Conservation (phyloP, 2,113 vertebrate genomes). For the Puntigrus tetrazona region DNA sequence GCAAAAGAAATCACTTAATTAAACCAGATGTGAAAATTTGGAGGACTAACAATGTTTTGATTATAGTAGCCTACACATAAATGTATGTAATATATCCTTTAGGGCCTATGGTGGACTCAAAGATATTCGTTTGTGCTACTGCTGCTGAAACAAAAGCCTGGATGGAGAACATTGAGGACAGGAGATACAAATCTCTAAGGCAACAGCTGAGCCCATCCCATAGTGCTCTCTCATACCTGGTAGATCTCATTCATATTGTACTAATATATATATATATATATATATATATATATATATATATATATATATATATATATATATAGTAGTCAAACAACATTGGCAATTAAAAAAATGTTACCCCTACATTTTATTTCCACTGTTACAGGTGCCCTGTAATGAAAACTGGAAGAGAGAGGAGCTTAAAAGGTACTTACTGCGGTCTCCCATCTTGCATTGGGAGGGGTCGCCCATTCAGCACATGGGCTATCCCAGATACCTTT, state of each 20-base stretch:
- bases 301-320: no score
- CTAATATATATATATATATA: background rate
- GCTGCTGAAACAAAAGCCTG: constrained; percentile 70
- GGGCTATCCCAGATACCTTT: constrained; percentile 72
- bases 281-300: no score
- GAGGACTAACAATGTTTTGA: background rate
- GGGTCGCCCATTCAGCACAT: constrained; percentile 80
- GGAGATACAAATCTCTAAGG: constrained; percentile 66
- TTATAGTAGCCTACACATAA: background rate
- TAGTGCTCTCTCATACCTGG: constrained; percentile 76
- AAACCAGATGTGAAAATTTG: background rate
- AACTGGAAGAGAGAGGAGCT: constrained; percentile 75
- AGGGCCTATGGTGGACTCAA: constrained; percentile 81
- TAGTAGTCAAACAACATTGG: no score
- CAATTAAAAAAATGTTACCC: background rate
- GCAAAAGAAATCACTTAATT: background rate
- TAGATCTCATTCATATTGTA: constrained; percentile 46
- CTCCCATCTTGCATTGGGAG: constrained; percentile 80
- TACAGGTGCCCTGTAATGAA: constrained; percentile 75
- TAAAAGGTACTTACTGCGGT: constrained; percentile 70
- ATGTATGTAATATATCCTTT: background rate
- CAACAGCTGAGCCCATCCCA: constrained; percentile 67
- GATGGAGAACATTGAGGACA: constrained; percentile 72
- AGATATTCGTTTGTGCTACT: constrained; percentile 72
- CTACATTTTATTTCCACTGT: constrained; percentile 2